These are phyloP conservation scores for Subanguina moxae DNA, from an alignment of 1,140 invertebrate species.

Conservation along the genomic window DNA sequence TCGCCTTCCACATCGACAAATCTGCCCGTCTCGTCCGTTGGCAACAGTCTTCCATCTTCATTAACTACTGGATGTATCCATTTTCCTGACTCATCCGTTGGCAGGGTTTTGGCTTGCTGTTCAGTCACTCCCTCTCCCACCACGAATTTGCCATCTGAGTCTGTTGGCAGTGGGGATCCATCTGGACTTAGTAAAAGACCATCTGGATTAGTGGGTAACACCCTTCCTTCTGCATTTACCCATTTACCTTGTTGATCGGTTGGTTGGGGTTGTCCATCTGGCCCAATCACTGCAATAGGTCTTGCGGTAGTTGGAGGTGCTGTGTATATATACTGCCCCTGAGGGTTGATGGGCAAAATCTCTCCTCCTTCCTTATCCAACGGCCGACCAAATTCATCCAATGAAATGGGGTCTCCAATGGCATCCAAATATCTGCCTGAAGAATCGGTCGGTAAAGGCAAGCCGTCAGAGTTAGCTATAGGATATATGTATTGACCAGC, in stretches of 20 bases:
- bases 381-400: conserved; percentile 21
- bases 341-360: conserved; percentile 15
- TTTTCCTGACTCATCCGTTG: conserved; percentile 42
- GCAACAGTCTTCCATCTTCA: conserved; percentile 26
- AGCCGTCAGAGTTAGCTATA: conserved; percentile 42
- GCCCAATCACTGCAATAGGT: conserved; percentile 6
- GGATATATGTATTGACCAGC: conserved; percentile 43
- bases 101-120: conserved; percentile 15
- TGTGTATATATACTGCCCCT: conserved; percentile 22
- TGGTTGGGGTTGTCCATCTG: conserved; percentile 20
- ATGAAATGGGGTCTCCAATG: conserved; percentile 14
- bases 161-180: conserved; percentile 46
- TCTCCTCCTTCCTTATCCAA: conserved; percentile 2
- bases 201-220: conserved; percentile 33
- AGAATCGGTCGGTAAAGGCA: conserved; percentile 45
- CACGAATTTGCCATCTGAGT: conserved; percentile 35
- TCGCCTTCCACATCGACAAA: conserved; percentile 32
- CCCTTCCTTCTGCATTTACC: conserved; percentile 15
- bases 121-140: conserved; percentile 9
- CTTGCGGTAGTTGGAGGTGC: neutral
- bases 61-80: conserved; percentile 35
- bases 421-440: conserved; percentile 33
- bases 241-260: conserved; percentile 18
- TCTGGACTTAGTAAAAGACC: conserved; percentile 44
- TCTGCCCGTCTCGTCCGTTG: conserved; percentile 24